These are phyloP conservation scores for Linnaemya vulpina DNA, from an alignment of 2,888 invertebrate genomes.

Conservation along the genomic window DNA sequence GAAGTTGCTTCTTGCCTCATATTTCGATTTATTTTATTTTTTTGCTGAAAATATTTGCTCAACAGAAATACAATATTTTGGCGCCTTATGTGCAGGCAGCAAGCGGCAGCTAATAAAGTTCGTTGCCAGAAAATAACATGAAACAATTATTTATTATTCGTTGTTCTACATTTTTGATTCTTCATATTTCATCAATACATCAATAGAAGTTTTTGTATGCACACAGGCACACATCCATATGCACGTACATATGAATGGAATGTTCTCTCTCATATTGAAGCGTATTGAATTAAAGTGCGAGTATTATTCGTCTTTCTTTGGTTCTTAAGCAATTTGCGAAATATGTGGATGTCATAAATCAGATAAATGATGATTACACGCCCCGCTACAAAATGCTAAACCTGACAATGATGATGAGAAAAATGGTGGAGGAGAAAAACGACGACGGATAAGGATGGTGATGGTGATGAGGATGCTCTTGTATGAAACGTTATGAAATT, in stretches of 20 bases:
- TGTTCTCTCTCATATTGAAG: slow-evolving; percentile 1
- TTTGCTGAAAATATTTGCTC: slow-evolving; percentile 13
- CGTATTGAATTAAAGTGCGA: slow-evolving; percentile 49
- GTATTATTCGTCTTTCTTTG: slow-evolving; percentile 31
- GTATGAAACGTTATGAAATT: slow-evolving; percentile 47
- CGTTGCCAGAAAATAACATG: slow-evolving; percentile 52
- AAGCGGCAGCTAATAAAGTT: slow-evolving; percentile 60
- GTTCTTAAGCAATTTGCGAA: slow-evolving; percentile 65
- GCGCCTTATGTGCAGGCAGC: slow-evolving; percentile 57
- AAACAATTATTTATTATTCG: slow-evolving; percentile 55
- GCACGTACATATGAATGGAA: not conserved
- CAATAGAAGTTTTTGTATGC: slow-evolving; percentile 14
- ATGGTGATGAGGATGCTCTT: slow-evolving; percentile 47
- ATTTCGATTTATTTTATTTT: slow-evolving; percentile 10
- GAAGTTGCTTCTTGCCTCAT: slow-evolving; percentile 27
- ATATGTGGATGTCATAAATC: slow-evolving; percentile 71
- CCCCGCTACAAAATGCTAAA: slow-evolving; percentile 50
- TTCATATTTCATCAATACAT: slow-evolving; percentile 64
- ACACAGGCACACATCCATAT: not conserved
- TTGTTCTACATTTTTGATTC: slow-evolving; percentile 33
- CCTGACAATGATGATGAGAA: slow-evolving; percentile 34
- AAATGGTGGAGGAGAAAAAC: not conserved
- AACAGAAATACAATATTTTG: slow-evolving; percentile 33
- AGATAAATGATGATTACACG: slow-evolving; percentile 69
- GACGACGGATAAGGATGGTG: slow-evolving; percentile 24